phyloP scores from a whole-genome alignment of 2,113 vertebrate genomes.

The Acanthochromis polyacanthus region DNA sequence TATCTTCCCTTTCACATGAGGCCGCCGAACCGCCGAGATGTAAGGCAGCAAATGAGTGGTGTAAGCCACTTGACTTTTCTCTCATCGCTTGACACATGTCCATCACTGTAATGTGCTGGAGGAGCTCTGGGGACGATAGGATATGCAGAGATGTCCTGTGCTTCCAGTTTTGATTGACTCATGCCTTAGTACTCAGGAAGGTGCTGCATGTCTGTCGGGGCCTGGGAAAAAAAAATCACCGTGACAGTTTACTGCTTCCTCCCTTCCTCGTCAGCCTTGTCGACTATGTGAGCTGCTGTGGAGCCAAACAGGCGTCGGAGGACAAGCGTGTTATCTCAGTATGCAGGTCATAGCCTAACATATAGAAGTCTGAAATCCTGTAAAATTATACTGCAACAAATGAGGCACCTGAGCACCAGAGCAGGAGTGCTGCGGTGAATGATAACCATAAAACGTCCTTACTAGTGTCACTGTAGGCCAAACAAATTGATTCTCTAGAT shows the following conservation, averaged over 20 bases:
- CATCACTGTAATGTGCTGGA: conserved; percentile 66
- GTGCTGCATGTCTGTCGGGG: conserved; percentile 41
- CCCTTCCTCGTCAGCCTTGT: conserved; percentile 6
- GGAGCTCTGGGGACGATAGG: conserved; percentile 43
- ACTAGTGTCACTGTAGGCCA: conserved; percentile 10
- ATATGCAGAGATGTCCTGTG: conserved; percentile 44
- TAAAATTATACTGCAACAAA: conserved; percentile 50
- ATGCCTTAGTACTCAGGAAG: conserved; percentile 37
- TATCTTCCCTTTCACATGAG: conserved; percentile 51
- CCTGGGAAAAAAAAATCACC: conserved; percentile 25
- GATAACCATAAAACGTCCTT: conserved; percentile 33
- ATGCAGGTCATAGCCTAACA: conserved; percentile 31
- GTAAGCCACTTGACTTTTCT: conserved; percentile 60
- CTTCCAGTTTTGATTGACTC: conserved; percentile 71
- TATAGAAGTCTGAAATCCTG: conserved; percentile 36
- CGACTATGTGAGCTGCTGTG: conserved; percentile 2
- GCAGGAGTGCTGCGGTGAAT: conserved; percentile 31
- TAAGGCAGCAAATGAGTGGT: conserved; percentile 64
- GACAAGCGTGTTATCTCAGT: conserved; percentile 29
- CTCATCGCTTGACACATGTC: conserved; percentile 67
- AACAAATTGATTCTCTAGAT: conserved; percentile 12
- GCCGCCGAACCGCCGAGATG: conserved; percentile 61
- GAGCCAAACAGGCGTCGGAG: conserved; percentile 21
- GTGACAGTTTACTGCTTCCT: conserved; percentile 26
- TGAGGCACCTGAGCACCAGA: conserved; percentile 24